A percentile compares a stretch with the other conserved stretches of the same genome.
phyloP scores from a whole-genome alignment of 2,888 invertebrate species.

The Mythimna lalbum region DNA sequence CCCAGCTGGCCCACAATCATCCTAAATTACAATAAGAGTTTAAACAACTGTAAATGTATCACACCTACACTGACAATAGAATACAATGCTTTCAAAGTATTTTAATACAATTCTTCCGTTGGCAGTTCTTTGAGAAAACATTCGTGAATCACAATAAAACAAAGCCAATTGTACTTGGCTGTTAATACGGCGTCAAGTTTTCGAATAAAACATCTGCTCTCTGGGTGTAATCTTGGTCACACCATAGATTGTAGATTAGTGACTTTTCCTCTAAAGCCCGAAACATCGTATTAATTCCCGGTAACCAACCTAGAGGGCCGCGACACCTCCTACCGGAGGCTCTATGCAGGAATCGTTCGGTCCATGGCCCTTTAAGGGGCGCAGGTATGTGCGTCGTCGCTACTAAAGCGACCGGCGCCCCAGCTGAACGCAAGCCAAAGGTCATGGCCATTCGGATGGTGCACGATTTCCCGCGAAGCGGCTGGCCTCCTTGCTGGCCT shows the following conservation, averaged over 20 bases:
- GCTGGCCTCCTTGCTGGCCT: too few relatives aligned
- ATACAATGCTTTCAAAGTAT: slow-evolving; percentile 20
- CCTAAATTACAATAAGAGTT: slow-evolving; percentile 63
- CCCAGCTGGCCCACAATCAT: slow-evolving; percentile 85
- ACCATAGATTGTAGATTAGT: too few relatives aligned
- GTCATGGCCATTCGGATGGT: too few relatives aligned
- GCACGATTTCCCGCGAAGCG: too few relatives aligned
- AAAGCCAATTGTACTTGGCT: slow-evolving; percentile 1
- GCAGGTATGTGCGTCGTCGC: too few relatives aligned
- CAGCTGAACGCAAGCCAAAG: too few relatives aligned
- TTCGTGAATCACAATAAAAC: slow-evolving; percentile 23
- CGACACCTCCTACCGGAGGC: too few relatives aligned
- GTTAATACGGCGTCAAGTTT: not conserved
- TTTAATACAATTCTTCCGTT: not conserved
- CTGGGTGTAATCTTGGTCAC: not conserved
- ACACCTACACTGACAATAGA: slow-evolving; percentile 2
- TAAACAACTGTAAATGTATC: slow-evolving; percentile 11
- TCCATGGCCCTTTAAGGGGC: too few relatives aligned
- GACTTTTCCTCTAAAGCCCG: not conserved
- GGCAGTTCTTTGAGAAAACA: slow-evolving; percentile 11
- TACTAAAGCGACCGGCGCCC: too few relatives aligned
- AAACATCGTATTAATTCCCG: not conserved
- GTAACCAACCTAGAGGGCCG: too few relatives aligned
- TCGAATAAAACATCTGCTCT: not conserved
- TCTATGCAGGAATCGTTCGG: too few relatives aligned